Base-by-base conservation (phyloP, 2,888 invertebrate genomes). In the Dermolepida albohirtum region DNA sequence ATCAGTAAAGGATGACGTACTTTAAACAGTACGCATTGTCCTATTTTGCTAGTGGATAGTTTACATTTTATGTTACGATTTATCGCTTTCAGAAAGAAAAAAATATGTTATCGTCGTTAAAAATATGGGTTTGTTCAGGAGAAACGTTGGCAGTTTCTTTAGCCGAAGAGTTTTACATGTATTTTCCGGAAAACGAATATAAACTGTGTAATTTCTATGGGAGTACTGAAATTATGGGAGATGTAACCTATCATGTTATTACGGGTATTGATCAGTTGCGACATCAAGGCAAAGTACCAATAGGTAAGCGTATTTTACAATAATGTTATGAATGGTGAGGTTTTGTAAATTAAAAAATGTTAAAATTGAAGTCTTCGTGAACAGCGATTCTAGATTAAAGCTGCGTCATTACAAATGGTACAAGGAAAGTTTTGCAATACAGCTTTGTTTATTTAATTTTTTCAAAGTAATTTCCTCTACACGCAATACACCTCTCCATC, bases 221-320 rank as follows among this genome's bases (percentile, higher is more conserved):
- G 0, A 94, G 95, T 73, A 95, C 96, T 0, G 96, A 96, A 81
- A 90, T 95, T 0, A 95, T 95, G 92, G 96, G 94, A 0, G 96
- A 95, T 79, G 94, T 96, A 1, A 94, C 95, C 0, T 95, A 89
- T 77, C 90, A 91, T 74, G 85, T 90, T 0, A 85, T 95, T 74
- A 87, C 87, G 67, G 87, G 85, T 57, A 78, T 84, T 11, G 85
- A 85, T 4, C 90, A 92, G 72, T 76, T 93, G 68, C 86, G 88
- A 70, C 81, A 85, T 67, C 84, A 87, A 66, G 87, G 89, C 7
- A 92, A 92, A 74, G 89, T 96, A 57, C 95, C 95, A 1, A 95
- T 96, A 73, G 94, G 94, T 92, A 82, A 85, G 85, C 79, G n/a
- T n/a, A n/a, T n/a, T n/a, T n/a, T n/a, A n/a, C n/a, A n/a, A n/a